phyloP scores from a whole-genome alignment of 1,140 invertebrate genomes.

The Caenorhabditis remanei region DNA sequence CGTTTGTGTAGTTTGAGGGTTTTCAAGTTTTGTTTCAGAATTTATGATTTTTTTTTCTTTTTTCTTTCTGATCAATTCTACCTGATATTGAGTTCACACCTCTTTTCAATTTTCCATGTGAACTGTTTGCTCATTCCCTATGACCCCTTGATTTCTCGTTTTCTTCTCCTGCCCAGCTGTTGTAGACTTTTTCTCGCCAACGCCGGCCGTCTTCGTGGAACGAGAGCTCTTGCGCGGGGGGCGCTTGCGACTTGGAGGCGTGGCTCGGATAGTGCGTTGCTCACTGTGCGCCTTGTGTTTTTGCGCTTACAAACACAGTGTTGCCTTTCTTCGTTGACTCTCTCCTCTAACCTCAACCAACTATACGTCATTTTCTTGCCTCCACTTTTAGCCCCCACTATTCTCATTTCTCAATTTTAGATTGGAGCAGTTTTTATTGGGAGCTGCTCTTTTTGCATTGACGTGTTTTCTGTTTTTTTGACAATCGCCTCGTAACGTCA shows the following conservation, averaged over 20 bases:
- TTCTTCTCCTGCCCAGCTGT: neutral
- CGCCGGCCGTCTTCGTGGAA: neutral
- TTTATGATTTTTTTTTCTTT: no score
- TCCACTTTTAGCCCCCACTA: neutral
- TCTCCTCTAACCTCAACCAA: neutral
- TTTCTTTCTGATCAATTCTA: no score
- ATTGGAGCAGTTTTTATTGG: neutral
- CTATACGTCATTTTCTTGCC: conserved; percentile 17
- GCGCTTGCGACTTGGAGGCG: neutral
- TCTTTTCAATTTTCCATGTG: neutral
- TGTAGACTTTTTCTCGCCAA: neutral
- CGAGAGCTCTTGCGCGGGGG: conserved; percentile 10
- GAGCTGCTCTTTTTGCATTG: neutral
- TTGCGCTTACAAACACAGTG: conserved; percentile 32
- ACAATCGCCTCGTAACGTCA: neutral
- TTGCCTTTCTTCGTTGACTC: conserved; percentile 36
- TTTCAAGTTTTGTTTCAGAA: no score
- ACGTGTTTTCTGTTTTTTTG: neutral
- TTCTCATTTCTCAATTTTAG: neutral
- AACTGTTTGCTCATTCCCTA: conserved; percentile 4
- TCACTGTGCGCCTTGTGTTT: conserved; percentile 55
- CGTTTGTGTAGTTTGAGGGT: no score
- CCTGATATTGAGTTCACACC: neutral
- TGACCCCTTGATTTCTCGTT: conserved; percentile 37
- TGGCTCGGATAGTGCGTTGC: conserved; percentile 23